phyloP scores from a whole-genome alignment of 2,113 vertebrate genomes.

The Lethenteron reissneri region DNA sequence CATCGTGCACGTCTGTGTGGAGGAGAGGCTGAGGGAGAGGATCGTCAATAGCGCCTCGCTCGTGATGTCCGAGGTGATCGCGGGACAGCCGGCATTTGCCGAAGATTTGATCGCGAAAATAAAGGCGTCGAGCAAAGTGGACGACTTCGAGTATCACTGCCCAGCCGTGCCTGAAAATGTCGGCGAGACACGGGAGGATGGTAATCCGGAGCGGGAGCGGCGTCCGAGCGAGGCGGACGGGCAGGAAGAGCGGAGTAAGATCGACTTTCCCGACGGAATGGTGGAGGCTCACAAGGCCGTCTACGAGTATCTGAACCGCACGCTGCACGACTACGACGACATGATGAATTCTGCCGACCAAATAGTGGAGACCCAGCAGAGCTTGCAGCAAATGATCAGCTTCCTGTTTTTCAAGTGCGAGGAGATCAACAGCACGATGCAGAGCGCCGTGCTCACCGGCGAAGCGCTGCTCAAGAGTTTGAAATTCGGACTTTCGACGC shows the following conservation, averaged over 20 bases:
- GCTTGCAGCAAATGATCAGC: background rate
- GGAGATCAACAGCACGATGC: background rate
- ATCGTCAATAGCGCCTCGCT: too few species aligned
- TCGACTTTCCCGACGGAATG: constrained; percentile 1
- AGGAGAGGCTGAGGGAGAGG: too few species aligned
- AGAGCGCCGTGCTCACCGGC: background rate
- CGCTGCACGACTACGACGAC: background rate
- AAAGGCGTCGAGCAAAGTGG: too few species aligned
- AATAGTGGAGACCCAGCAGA: background rate
- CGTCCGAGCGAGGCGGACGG: too few species aligned
- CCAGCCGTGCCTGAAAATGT: too few species aligned
- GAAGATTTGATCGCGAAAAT: too few species aligned
- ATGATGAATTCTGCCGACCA: background rate
- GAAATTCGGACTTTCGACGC: background rate
- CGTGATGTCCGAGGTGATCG: too few species aligned
- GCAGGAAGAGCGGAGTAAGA: background rate
- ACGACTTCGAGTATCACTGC: too few species aligned
- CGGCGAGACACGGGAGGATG: too few species aligned
- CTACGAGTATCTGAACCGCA: background rate
- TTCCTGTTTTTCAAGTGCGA: background rate
- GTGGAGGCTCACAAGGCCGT: background rate
- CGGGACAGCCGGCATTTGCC: too few species aligned
- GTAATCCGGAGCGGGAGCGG: too few species aligned
- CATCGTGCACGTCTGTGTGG: too few species aligned
- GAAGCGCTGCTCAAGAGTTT: background rate